phyloP scores from a whole-genome alignment of 2,797 vertebrate genomes.

The Babyrousa celebensis region DNA sequence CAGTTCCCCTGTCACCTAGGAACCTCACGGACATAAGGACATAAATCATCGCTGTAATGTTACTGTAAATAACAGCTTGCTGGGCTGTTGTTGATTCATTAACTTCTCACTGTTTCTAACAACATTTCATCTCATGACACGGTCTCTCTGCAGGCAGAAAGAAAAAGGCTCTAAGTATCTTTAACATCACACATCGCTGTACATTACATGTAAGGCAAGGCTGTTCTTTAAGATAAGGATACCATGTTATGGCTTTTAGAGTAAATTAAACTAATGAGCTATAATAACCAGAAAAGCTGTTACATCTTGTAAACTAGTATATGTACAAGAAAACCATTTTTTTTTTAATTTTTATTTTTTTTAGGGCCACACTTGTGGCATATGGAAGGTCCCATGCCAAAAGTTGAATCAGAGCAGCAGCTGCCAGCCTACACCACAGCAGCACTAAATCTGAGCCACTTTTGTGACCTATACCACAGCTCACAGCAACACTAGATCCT shows the following conservation, averaged over 20 bases:
- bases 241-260: neutral
- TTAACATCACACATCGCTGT: neutral
- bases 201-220: neutral
- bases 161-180: neutral
- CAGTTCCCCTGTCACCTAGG: slow-evolving; percentile 31
- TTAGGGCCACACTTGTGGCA: no score
- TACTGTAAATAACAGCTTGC: slow-evolving; percentile 78
- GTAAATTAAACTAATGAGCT: neutral
- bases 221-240: neutral
- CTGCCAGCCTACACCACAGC: no score
- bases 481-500: no score
- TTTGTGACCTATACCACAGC: no score
- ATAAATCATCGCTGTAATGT: slow-evolving; percentile 75
- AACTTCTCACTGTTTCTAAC: slow-evolving; percentile 69
- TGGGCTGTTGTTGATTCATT: slow-evolving; percentile 62
- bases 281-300: neutral
- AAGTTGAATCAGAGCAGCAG: no score
- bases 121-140: slow-evolving; percentile 62
- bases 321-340: neutral
- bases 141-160: neutral
- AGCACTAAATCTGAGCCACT: no score
- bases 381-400: no score
- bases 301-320: neutral
- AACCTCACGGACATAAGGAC: slow-evolving; percentile 61
- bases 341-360: no score